These are phyloP conservation scores for Todiramphus chloris DNA, from an alignment of 2,113 vertebrate genomes.

Conservation along the genomic window DNA sequence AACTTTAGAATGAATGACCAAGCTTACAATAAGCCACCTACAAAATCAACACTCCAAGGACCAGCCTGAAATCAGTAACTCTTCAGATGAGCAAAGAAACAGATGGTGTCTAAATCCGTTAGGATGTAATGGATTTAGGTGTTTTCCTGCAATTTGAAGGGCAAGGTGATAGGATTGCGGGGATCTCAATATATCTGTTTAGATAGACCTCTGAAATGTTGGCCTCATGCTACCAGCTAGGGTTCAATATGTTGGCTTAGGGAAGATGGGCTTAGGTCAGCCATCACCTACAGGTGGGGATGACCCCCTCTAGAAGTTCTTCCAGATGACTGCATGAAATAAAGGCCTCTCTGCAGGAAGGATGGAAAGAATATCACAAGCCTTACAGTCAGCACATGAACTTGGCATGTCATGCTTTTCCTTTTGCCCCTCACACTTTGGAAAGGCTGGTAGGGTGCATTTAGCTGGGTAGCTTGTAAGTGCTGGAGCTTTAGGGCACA, in stretches of 20 bases:
- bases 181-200: background rate
- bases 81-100: background rate
- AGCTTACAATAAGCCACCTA: background rate
- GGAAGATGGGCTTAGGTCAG: background rate
- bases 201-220: background rate
- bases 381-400: background rate
- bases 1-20: background rate
- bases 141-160: background rate
- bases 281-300: background rate
- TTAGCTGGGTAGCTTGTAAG: background rate
- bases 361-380: background rate
- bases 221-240: background rate
- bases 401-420: background rate
- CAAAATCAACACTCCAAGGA: background rate
- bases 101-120: background rate
- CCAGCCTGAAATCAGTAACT: background rate
- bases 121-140: background rate
- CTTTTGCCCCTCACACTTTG: background rate
- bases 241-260: background rate
- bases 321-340: background rate
- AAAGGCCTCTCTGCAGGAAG: background rate
- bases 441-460: background rate
- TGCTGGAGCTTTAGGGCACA: background rate
- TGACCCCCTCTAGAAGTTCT: background rate
- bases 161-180: background rate